phyloP scores from a whole-genome alignment of 2,888 invertebrate genomes.

The Monochamus alternatus region DNA sequence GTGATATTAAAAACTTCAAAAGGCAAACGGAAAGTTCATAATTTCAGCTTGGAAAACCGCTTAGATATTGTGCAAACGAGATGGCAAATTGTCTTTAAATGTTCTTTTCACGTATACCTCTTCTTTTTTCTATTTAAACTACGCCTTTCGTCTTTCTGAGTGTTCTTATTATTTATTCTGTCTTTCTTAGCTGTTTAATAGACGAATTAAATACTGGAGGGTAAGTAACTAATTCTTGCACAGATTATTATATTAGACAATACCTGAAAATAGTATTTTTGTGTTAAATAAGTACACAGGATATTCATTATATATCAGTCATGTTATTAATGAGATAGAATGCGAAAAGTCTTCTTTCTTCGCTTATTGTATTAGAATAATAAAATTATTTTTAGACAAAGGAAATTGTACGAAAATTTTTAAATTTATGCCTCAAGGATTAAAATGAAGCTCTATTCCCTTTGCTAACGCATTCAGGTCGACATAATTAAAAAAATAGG shows the following conservation, averaged over 20 bases:
- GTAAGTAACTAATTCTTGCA: conserved; percentile 75
- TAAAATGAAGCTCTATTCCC: no score
- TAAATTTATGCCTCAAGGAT: no score
- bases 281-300: neutral
- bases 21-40: neutral
- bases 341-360: no score
- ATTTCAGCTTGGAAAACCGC: neutral
- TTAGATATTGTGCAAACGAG: conserved; percentile 2
- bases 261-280: conserved; percentile 15
- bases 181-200: conserved; percentile 85
- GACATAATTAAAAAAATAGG: no score
- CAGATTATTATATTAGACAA: conserved; percentile 48
- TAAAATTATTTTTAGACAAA: no score
- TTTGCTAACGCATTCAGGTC: no score
- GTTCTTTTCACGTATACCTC: conserved; percentile 51
- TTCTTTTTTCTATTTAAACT: conserved; percentile 41
- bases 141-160: conserved; percentile 47
- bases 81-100: conserved; percentile 17
- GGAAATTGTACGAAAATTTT: no score
- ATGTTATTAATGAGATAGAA: no score
- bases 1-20: neutral
- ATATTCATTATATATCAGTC: neutral
- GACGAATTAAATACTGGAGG: conserved; percentile 87
- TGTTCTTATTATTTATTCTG: conserved; percentile 60
- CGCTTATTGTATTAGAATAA: no score